A percentile compares a stretch with the other conserved stretches of the same genome.
Evolutionary conservation across 2,113 vertebrate genomes (phyloP).

Genomic region (Edolisoma coerulescens): DNA sequence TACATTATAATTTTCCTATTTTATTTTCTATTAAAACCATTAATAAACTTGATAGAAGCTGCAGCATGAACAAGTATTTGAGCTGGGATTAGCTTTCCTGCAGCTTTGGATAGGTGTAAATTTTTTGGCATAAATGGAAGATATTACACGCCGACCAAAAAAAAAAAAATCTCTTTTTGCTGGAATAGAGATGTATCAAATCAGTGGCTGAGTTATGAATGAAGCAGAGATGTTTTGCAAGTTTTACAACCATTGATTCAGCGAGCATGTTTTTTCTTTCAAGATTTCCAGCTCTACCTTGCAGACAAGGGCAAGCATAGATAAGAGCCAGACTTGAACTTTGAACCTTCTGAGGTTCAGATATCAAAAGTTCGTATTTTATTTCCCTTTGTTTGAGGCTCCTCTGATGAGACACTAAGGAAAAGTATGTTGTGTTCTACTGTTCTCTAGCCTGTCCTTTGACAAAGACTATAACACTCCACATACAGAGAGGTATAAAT

Average conservation of each 20-base stretch:
- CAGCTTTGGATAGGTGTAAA: neutral
- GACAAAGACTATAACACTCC: slow-evolving; percentile 30
- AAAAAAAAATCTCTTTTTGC: neutral
- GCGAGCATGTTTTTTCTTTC: neutral
- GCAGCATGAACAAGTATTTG: neutral
- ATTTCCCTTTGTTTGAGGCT: neutral
- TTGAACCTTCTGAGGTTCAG: slow-evolving; percentile 1
- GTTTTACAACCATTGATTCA: neutral
- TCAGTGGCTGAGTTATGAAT: neutral
- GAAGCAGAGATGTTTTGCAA: neutral
- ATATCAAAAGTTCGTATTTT: slow-evolving; percentile 17
- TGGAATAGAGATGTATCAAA: neutral
- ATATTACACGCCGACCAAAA: neutral
- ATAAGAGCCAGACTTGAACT: slow-evolving; percentile 16
- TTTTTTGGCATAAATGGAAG: neutral
- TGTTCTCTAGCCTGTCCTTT: slow-evolving; percentile 1
- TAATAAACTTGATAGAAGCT: neutral
- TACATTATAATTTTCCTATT: neutral
- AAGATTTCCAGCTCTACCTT: slow-evolving; percentile 12
- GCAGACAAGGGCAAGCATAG: neutral
- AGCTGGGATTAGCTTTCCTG: neutral
- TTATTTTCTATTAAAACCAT: neutral
- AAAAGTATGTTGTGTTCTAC: neutral
- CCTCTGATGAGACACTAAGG: neutral
- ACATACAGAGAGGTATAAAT: slow-evolving; percentile 62